Evolutionary conservation across 2,113 vertebrate genomes (phyloP), one percentile per base, ranked within the genome.

Genomic region (Pseudois nayaur): DNA sequence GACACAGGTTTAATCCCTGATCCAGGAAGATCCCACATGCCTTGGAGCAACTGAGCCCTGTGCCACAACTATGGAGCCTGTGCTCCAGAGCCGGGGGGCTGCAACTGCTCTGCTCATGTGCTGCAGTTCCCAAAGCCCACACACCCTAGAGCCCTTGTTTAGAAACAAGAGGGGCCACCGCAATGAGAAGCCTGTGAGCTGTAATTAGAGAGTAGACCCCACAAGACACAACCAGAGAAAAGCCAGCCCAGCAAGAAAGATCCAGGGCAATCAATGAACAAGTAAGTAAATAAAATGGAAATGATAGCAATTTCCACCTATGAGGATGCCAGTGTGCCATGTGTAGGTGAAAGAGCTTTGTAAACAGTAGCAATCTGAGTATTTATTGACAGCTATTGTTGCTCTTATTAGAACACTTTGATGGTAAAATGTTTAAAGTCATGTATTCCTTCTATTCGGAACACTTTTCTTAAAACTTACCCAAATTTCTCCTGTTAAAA

Each of bases 381-480:
- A 13, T 64, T 64, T 89, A 64, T 52, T 33, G 16, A 33, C 29
- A 19, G 21, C 45, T 83, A 31, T 33, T 78, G 2, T 52, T 43
- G 1, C 4, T 78, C 40, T 67, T 71, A 55, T 43, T 78, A 45
- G 23, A 60, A 91, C 5, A 64, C 59, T 88, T 95, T 96, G 74
- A 50, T 40, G 21, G 40, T 43, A 76, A 94, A 64, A 50, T 79
- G 13, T 79, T 91, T 92, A 48, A 67, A 88, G 43, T 79, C 59
- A 50, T 71, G 3, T 36, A 67, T 89, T 85, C 36, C 36, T 94
- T 83, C 36, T 48, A 43, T 45, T 89, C 52, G 54, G 19, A 85
- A 45, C 59, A 3, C 13, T 89, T 94, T 92, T 89, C 54, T 71
- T n/a, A 91, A 96, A 84, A 43, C 10, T 55, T 8, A 57, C 23